Conservation (phyloP, 2,113 vertebrate genomes). For the cat (Felis catus) region DNA sequence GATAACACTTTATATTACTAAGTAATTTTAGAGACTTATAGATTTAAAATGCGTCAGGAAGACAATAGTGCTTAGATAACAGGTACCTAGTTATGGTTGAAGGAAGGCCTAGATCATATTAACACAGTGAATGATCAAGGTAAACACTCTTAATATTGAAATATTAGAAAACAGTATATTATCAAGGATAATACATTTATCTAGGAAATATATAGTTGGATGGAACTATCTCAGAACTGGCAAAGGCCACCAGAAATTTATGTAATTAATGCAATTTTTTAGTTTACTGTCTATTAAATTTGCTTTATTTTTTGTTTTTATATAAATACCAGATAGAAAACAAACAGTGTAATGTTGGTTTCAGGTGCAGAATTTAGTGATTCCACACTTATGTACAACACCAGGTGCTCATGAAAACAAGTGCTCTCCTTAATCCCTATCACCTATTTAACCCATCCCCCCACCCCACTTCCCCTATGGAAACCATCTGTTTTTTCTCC, state of each 20-base stretch:
- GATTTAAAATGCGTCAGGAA: not conserved
- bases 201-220: not conserved
- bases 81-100: not conserved
- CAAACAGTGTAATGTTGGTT: too few relatives aligned
- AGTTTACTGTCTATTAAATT: not conserved
- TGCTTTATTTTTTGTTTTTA: not conserved
- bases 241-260: not conserved
- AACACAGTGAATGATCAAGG: not conserved
- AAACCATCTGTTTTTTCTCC: too few relatives aligned
- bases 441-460: too few relatives aligned
- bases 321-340: too few relatives aligned
- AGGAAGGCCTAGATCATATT: not conserved
- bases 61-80: not conserved
- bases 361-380: too few relatives aligned
- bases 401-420: too few relatives aligned
- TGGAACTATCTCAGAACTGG: not conserved
- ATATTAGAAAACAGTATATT: conserved; percentile 11
- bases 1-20: not conserved
- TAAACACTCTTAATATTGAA: not conserved
- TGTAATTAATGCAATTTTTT: not conserved
- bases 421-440: too few relatives aligned
- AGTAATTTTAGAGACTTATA: not conserved
- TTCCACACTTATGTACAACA: too few relatives aligned
- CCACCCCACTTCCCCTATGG: too few relatives aligned
- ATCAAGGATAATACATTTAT: not conserved